Evolutionary conservation across 2,113 vertebrate genomes (phyloP), one percentile per base, ranked within the genome.

Genomic region (Pygoscelis adeliae): DNA sequence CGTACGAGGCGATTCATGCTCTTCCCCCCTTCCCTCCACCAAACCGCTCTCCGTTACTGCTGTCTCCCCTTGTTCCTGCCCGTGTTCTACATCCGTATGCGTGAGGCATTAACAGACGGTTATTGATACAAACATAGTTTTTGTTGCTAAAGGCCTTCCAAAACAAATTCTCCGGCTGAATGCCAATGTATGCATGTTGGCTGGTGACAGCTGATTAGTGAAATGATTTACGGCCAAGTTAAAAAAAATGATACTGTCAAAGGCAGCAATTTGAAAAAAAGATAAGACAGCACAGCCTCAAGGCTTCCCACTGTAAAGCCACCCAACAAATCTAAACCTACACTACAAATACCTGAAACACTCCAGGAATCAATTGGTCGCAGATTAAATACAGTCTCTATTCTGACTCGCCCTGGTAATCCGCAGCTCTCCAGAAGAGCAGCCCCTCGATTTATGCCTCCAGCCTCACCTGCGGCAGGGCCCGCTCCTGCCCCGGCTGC

Each of bases 301-400:
- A 94, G 83, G 96, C 80, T 90, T 96, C 80, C 65, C 82, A 44
- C 92, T 94, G 82, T 72, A 95, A 95, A 97, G 95, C 93, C 95
- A 87, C 87, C 87, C 90, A 94, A 92, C 97, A 95, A 93, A 98
- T 94, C 95, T 96, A 92, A 97, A 96, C 94, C 93, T 97, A 96
- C 87, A 20, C 81, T 91, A 96, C 98, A 98, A 98, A 98, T 98
- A 98, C 98, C 98, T 98, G 97, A 95, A 98, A 97, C 97, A 98
- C 81, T 98, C 97, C 97, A 98, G 97, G 98, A 98, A 98, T 98
- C 98, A 98, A 98, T 99, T 99, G 99, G 98, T 98, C 95, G 93
- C 98, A 97, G 98, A 99, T 99, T 99, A 99, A 99, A 98, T 98
- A 97, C 98, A 97, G 97, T 96, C 98, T 96, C 96, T 96, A 89